phyloP scores from a whole-genome alignment of 2,888 invertebrate species.

The Podabrus alpinus region DNA sequence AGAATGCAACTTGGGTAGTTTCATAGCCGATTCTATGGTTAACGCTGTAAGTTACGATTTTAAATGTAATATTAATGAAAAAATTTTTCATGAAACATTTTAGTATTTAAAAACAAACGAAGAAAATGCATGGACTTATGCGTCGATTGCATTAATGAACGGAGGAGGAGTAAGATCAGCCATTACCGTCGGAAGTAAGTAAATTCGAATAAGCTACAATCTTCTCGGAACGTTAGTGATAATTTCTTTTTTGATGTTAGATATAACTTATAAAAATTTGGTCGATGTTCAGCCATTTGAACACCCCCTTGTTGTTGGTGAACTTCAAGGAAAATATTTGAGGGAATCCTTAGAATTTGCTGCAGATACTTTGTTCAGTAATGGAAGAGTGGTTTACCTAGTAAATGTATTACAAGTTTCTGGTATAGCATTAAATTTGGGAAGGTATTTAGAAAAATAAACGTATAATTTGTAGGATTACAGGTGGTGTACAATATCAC shows the following conservation, averaged over 20 bases:
- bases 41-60: conserved; percentile 44
- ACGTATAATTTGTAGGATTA: conserved; percentile 57
- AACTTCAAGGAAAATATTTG: conserved; percentile 29
- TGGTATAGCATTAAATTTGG: conserved; percentile 50
- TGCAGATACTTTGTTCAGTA: conserved; percentile 50
- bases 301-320: conserved; percentile 65
- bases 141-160: conserved; percentile 69
- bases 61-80: background rate
- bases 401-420: conserved; percentile 64
- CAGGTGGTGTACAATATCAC: conserved; percentile 65
- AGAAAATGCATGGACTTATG: conserved; percentile 66
- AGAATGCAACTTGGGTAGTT: conserved; percentile 78
- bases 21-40: conserved; percentile 73
- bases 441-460: background rate
- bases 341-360: conserved; percentile 59
- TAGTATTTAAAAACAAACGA: conserved; percentile 59
- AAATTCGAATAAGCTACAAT: background rate
- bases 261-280: conserved; percentile 71
- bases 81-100: background rate
- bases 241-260: conserved; percentile 51
- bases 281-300: conserved; percentile 75
- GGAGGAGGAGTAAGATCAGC: conserved; percentile 70
- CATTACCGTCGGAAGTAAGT: conserved; percentile 13
- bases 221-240: too few relatives aligned
- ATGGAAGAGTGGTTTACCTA: conserved; percentile 43